phyloP scores from a whole-genome alignment of 64 coral and sea anemone genomes.

The Dendrophyllia cribrosa region DNA sequence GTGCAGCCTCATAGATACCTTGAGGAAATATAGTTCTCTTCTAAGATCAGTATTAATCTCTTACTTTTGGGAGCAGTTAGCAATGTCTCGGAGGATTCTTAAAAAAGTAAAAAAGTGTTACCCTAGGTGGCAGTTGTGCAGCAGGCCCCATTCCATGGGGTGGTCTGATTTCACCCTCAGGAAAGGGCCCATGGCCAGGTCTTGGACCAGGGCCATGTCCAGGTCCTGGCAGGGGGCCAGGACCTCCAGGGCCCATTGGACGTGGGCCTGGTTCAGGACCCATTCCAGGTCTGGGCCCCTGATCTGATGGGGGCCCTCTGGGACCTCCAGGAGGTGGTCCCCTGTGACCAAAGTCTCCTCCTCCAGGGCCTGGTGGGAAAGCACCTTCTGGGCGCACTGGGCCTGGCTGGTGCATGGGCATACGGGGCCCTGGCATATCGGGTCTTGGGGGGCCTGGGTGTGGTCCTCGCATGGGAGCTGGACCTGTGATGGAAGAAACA shows the following conservation, averaged over 20 bases:
- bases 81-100: no score
- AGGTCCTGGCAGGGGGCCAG: slow-evolving; percentile 15
- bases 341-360: slow-evolving; percentile 40
- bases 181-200: slow-evolving; percentile 1
- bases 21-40: no score
- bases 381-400: slow-evolving; percentile 38
- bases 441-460: slow-evolving; percentile 50
- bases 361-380: slow-evolving; percentile 38
- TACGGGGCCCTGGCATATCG: slow-evolving; percentile 45
- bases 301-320: slow-evolving; percentile 47
- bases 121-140: neutral
- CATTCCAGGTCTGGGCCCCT: slow-evolving; percentile 44
- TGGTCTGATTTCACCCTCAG: slow-evolving; percentile 12
- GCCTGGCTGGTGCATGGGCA: slow-evolving; percentile 26
- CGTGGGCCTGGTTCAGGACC: slow-evolving; percentile 27
- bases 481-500: slow-evolving; percentile 23
- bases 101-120: neutral
- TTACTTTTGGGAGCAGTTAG: no score
- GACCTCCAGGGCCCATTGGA: slow-evolving; percentile 18
- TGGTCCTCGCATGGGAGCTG: slow-evolving; percentile 62
- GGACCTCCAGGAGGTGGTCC: slow-evolving; percentile 52
- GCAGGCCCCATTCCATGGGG: slow-evolving; percentile 28
- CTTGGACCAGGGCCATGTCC: slow-evolving; percentile 34
- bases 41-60: no score
- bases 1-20: no score